Conservation (phyloP, 2,888 invertebrate species). For the Pachydiplax longipennis region DNA sequence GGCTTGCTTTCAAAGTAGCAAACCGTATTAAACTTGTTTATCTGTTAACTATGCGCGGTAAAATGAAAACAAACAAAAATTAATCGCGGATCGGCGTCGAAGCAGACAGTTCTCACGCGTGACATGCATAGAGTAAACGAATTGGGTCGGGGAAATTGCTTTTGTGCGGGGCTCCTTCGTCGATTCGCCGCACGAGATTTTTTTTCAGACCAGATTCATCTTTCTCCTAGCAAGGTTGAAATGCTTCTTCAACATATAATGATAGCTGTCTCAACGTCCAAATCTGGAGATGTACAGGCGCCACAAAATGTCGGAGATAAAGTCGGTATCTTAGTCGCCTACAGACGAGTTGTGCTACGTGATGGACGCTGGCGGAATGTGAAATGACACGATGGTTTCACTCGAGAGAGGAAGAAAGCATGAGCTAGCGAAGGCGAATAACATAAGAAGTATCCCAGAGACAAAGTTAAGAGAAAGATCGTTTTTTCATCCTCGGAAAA, state of each 20-base stretch:
- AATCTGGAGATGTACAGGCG: background rate
- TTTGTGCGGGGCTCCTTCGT: background rate
- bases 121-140: background rate
- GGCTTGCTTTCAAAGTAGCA: no score
- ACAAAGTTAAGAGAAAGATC: no score
- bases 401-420: background rate
- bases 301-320: background rate
- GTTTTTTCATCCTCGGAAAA: no score
- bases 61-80: background rate
- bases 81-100: background rate
- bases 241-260: background rate
- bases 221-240: background rate
- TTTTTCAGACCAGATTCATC: background rate
- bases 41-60: no score
- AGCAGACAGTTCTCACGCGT: background rate
- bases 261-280: background rate
- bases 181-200: background rate
- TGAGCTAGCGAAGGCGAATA: no score
- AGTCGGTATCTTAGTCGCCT: background rate
- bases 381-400: background rate
- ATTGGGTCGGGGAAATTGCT: background rate
- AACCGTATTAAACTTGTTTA: no score
- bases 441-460: no score
- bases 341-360: background rate
- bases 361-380: background rate